phyloP scores from a whole-genome alignment of 2,888 invertebrate species.

The Pardosa pseudoannulata region DNA sequence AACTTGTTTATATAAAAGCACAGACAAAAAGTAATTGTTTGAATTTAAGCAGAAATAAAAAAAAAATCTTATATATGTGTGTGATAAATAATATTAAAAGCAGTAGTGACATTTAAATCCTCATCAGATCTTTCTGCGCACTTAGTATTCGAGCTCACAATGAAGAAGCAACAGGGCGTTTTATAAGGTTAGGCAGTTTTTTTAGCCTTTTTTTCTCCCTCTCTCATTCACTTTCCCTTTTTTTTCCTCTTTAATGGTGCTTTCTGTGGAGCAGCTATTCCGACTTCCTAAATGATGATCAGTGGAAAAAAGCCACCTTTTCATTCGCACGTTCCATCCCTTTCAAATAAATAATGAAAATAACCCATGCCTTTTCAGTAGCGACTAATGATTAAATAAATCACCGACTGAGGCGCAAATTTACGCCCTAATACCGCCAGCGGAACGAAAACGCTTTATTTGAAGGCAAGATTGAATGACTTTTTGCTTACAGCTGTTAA shows the following conservation, averaged over 20 bases:
- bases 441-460: slow-evolving; percentile 6
- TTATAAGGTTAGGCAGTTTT: slow-evolving; percentile 39
- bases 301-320: background rate
- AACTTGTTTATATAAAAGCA: too few relatives aligned
- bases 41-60: too few relatives aligned
- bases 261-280: slow-evolving; percentile 12
- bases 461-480: slow-evolving; percentile 16
- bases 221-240: background rate
- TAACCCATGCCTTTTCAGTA: slow-evolving; percentile 5
- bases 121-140: slow-evolving; percentile 27
- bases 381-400: slow-evolving; percentile 53
- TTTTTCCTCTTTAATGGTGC: slow-evolving; percentile 19
- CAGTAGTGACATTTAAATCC: slow-evolving; percentile 27
- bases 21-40: too few relatives aligned
- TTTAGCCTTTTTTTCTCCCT: slow-evolving; percentile 13
- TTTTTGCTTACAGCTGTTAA: slow-evolving; percentile 11
- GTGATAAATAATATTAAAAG: slow-evolving; percentile 52
- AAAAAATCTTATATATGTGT: too few relatives aligned
- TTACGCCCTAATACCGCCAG: too few relatives aligned
- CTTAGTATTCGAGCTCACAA: slow-evolving; percentile 1
- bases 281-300: too few relatives aligned
- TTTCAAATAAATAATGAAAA: background rate
- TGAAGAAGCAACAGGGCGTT: slow-evolving; percentile 50
- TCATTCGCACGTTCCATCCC: slow-evolving; percentile 1
- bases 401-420: too few relatives aligned